Percentiles rank a stretch among this genome's conserved stretches.
These are phyloP conservation scores for Lamprotornis superbus DNA, from an alignment of 2,113 vertebrate species.

Conservation along the genomic window DNA sequence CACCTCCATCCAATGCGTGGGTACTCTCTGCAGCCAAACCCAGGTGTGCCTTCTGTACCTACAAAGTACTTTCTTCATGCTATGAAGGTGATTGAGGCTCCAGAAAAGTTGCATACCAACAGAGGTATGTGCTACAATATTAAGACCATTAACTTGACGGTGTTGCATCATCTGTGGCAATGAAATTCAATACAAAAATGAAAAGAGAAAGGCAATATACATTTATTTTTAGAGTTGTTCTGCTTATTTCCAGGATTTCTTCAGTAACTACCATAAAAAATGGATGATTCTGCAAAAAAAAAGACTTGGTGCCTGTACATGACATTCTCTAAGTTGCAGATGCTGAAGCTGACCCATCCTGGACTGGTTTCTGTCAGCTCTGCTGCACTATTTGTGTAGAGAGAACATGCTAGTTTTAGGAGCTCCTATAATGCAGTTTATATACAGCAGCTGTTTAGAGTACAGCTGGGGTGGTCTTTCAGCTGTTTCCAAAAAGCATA, in stretches of 20 bases:
- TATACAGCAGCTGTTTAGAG: background rate
- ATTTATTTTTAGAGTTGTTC: background rate
- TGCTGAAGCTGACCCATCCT: rapidly evolving
- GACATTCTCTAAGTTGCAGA: background rate
- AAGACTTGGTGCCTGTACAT: background rate
- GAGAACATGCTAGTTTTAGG: background rate
- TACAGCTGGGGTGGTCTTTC: background rate
- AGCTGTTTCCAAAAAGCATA: background rate
- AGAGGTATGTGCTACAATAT: background rate
- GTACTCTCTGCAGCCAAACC: background rate
- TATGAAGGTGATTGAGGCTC: background rate
- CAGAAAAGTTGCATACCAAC: background rate
- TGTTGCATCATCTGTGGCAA: background rate
- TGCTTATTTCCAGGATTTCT: background rate
- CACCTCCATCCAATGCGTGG: rapidly evolving
- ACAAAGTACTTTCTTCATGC: background rate
- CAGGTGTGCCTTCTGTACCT: background rate
- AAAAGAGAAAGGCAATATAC: background rate
- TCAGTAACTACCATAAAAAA: background rate
- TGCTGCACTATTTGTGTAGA: background rate
- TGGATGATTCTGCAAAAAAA: background rate
- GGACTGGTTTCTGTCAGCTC: background rate
- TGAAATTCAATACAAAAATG: background rate
- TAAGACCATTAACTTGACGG: background rate
- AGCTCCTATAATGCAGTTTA: background rate